Evolutionary conservation across 2,797 vertebrate species (phyloP).

Genomic region (Lithobates sylvaticus): DNA sequence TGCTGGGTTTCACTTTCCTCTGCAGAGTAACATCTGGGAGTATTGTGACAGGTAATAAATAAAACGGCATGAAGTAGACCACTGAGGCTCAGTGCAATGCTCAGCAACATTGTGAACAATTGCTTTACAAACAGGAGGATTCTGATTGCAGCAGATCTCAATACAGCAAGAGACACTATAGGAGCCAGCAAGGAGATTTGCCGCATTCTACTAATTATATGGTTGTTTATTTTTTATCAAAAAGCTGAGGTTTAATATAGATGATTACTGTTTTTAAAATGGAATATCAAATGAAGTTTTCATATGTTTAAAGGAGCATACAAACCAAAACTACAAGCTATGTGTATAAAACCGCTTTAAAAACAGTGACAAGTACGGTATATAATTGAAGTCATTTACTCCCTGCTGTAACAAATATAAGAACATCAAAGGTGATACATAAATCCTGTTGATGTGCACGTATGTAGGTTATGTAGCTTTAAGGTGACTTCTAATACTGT

Average conservation of each 20-base stretch:
- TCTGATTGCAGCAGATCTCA: conserved; percentile 27
- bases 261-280: neutral
- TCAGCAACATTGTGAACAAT: conserved; percentile 42
- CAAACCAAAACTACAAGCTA: neutral
- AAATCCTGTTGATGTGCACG: neutral
- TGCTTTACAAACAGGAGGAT: conserved; percentile 20
- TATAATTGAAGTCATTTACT: neutral
- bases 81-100: conserved; percentile 14
- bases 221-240: neutral
- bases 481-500: neutral
- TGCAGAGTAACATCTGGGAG: conserved; percentile 51
- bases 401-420: neutral
- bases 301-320: neutral
- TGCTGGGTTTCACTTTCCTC: conserved; percentile 27
- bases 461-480: neutral
- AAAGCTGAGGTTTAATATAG: neutral
- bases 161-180: neutral
- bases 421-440: neutral
- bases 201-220: neutral
- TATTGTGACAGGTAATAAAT: conserved; percentile 54
- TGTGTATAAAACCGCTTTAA: neutral
- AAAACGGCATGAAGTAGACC: conserved; percentile 22
- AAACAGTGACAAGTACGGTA: neutral
- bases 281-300: neutral
- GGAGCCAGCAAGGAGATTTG: neutral